Base-by-base conservation (phyloP, 2,888 invertebrate species). In the Craniophora ligustri region DNA sequence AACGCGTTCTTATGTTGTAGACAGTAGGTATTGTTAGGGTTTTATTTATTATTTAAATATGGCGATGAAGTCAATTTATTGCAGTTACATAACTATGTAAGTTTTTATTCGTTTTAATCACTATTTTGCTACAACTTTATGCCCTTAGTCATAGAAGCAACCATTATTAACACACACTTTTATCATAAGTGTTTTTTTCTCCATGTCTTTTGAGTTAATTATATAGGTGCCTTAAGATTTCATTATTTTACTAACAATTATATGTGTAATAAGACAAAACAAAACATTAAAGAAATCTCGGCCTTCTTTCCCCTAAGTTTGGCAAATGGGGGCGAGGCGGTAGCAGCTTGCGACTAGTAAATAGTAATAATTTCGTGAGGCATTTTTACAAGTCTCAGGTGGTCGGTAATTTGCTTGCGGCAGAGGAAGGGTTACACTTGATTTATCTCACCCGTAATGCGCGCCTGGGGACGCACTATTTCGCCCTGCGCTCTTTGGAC, bases 321-420 rank as follows among this genome's bases (percentile, higher is more conserved):
- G 58, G 54, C 45, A 65, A 68, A 63, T 42, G 49, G 51, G 50
- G 66, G 32, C 26, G 50, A 47, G 53, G 56, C 42, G 53, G 64
- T 64, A 60, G 64, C 56, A 56, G 55, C 56, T 76, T 76, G 64
- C 72, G 69, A 53, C 62, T 72, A 61, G 66, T 66, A 56, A 76
- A 73, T 78, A 75, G 74, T 81, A 83, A 85, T 88, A 78, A 88
- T 86, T 82, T 83, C 79, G 81, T 72, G 81, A 81, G 85, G 82
- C 74, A 84, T 90, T 92, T 92, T 92, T 91, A 86, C 84, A 86
- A 89, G 92, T 91, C 92, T 92, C 92, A 93, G 92, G 92, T 93
- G 92, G 91, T 84, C 78, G 71, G 88, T 89, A 89, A 91, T 91
- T 91, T 91, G 89, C 87, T 88, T 86, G 86, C 74, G 80, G 79